phyloP scores from a whole-genome alignment of 2,797 vertebrate species.

The Gymnopithys bicolor region DNA sequence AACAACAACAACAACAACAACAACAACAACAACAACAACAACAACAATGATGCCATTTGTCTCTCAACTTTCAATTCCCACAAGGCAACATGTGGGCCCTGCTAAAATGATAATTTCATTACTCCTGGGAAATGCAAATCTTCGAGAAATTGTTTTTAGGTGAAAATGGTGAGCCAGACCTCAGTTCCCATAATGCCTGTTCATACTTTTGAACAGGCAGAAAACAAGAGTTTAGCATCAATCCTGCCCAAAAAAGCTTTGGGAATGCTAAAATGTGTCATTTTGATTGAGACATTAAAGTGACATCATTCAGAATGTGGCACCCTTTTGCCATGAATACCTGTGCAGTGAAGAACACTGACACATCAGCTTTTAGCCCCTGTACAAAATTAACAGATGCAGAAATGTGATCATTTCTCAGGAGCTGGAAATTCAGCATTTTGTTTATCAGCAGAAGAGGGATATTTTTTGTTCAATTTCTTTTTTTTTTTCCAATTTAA shows the following conservation, averaged over 20 bases:
- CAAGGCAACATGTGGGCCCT: not conserved
- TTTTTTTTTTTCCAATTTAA: not conserved
- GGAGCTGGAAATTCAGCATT: not conserved
- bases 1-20: not conserved
- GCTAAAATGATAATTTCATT: not conserved
- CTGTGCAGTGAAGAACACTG: not conserved
- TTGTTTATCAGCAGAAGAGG: not conserved
- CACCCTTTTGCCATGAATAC: not conserved
- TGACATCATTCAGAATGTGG: not conserved
- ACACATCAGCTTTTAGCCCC: not conserved
- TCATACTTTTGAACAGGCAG: not conserved
- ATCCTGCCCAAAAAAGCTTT: not conserved
- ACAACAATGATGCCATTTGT: not conserved
- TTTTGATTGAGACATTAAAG: not conserved
- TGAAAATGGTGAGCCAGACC: not conserved
- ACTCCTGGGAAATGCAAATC: not conserved
- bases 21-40: no score
- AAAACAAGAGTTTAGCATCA: not conserved
- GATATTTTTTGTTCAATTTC: not conserved
- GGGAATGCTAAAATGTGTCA: not conserved
- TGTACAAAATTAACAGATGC: not conserved
- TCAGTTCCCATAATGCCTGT: not conserved
- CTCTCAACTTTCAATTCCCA: not conserved
- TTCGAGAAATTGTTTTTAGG: not conserved
- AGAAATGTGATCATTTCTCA: not conserved